phyloP scores from a whole-genome alignment of 2,888 invertebrate species.

The Ophioninae sp. region DNA sequence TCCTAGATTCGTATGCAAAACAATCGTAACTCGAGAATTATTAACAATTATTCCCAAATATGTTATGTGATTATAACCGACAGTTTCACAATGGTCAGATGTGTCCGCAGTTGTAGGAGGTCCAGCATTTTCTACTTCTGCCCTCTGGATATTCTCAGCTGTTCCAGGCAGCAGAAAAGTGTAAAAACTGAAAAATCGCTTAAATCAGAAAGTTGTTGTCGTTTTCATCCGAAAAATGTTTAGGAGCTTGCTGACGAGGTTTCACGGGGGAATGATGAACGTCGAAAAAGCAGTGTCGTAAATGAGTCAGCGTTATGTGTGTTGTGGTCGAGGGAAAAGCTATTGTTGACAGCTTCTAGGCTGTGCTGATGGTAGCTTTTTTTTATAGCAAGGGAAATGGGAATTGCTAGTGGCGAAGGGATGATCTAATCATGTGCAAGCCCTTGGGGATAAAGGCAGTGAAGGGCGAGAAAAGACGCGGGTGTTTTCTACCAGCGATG shows the following conservation, averaged over 20 bases:
- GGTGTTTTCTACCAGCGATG: conserved; percentile 52
- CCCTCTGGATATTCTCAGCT: no score
- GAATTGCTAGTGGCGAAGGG: conserved; percentile 57
- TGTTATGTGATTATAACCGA: no score
- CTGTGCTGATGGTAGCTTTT: background rate
- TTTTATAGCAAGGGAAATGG: conserved; percentile 54
- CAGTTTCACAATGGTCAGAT: no score
- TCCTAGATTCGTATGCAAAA: no score
- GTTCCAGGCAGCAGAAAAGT: no score
- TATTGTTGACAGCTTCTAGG: background rate
- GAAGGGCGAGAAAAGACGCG: conserved; percentile 62
- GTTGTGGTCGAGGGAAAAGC: conserved; percentile 11
- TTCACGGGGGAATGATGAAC: conserved; percentile 19
- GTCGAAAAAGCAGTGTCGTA: background rate
- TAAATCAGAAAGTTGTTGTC: no score
- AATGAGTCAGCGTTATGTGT: background rate
- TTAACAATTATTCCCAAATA: no score
- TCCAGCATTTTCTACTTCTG: no score
- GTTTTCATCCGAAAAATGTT: no score
- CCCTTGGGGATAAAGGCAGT: conserved; percentile 65
- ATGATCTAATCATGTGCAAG: conserved; percentile 70
- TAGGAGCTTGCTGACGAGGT: background rate
- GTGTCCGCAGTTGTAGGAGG: no score
- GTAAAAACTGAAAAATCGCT: no score
- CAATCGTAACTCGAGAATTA: no score